Base-by-base conservation (phyloP, 2,113 vertebrate genomes). In the Percopsis transmontana region DNA sequence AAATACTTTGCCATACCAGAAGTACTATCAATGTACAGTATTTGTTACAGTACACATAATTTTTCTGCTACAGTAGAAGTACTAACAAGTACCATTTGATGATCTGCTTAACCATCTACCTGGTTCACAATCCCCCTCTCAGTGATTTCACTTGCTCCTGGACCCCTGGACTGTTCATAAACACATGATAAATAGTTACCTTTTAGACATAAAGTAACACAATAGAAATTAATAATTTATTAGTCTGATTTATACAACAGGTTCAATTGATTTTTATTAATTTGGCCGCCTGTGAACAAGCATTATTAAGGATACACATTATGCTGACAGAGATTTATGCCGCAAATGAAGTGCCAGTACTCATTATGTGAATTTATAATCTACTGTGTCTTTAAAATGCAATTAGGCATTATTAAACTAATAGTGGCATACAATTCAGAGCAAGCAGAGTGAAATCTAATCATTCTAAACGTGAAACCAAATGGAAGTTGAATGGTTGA, bases 331-430 rank as follows among this genome's bases (percentile, higher is more conserved):
- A 90, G 89, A 91, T 89, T 87, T 88, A 91, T 90, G 79, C 71
- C 72, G 63, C 51, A 78, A 85, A 82, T 81, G 83, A 86, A 90
- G 88, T 87, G 82, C 86, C 74, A 82, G 76, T 82, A 68, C 82
- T 83, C 84, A 68, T 89, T 90, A 85, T 81, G 73, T 18, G 59
- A 72, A 72, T 89, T 82, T 78, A 87, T 91, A 89, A 92, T 92
- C 81, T 86, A 89, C 90, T 86, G 87, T 80, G 79, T 91, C 87
- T 88, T 92, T 88, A 90, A 90, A 91, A 91, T 85, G 86, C 88
- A 91, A 91, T 92, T 90, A 91, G 72, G 77, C 73, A 85, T 89
- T 87, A 90, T 90, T 88, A 88, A 78, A 79, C 77, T 89, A 91
- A 91, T 87, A 78, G 68, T 60, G 72, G 79, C 84, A 83, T 85